Conservation (phyloP, 2,797 vertebrate species). For the Echiichthys vipera region DNA sequence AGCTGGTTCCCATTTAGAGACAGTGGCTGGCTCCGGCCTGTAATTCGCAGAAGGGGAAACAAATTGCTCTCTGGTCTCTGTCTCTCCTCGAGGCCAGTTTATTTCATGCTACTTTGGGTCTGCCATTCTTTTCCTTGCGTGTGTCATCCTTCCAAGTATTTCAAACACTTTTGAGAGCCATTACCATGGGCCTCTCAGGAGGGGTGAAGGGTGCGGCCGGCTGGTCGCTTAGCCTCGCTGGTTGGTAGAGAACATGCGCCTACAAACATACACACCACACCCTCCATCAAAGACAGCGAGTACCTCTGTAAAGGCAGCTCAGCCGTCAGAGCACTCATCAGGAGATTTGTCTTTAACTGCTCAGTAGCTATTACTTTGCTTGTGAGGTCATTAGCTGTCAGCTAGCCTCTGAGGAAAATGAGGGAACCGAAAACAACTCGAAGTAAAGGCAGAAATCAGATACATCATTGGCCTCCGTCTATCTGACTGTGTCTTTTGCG, state of each 20-base stretch:
- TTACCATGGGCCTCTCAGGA: slow-evolving; percentile 60
- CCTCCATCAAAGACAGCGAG: slow-evolving; percentile 13
- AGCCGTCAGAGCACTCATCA: slow-evolving; percentile 37
- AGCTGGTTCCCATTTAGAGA: slow-evolving; percentile 77
- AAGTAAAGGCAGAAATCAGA: slow-evolving; percentile 6
- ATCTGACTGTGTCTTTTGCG: slow-evolving; percentile 2
- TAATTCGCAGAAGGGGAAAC: slow-evolving; percentile 75
- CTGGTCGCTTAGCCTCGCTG: slow-evolving; percentile 35
- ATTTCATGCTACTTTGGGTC: slow-evolving; percentile 69
- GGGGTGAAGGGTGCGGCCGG: slow-evolving; percentile 56
- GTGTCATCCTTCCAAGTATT: slow-evolving; percentile 78
- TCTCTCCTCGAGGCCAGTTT: slow-evolving; percentile 72
- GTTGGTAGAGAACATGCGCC: slow-evolving; percentile 55
- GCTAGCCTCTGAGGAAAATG: background rate
- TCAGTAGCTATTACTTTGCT: slow-evolving; percentile 34
- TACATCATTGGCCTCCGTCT: slow-evolving; percentile 1
- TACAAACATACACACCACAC: slow-evolving; percentile 48
- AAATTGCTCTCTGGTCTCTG: slow-evolving; percentile 80
- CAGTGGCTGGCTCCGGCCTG: slow-evolving; percentile 74
- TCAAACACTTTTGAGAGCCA: slow-evolving; percentile 69
- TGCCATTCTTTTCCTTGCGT: slow-evolving; percentile 69
- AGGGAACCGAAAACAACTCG: background rate
- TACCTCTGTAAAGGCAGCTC: slow-evolving; percentile 25
- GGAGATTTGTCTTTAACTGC: slow-evolving; percentile 35
- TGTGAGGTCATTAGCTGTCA: slow-evolving; percentile 20